Base-by-base conservation (phyloP, 1,140 invertebrate species). In the Macrocentrus cingulum region DNA sequence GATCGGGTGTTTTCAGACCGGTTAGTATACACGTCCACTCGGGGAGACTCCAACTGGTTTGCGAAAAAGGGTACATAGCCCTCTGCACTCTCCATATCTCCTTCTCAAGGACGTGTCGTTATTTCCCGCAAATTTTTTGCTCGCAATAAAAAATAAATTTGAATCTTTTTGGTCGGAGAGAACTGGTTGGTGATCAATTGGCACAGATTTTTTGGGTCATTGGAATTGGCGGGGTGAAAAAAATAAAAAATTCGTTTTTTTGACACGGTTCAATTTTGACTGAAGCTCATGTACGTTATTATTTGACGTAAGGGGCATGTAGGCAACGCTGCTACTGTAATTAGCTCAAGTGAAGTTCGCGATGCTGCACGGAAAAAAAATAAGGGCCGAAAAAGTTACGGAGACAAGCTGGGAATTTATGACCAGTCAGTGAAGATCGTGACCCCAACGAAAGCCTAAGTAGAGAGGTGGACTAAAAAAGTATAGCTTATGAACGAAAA, bases 201-300 rank as follows among this genome's bases (percentile, higher is more conserved):
- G n/a, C n/a, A n/a, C n/a, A n/a, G n/a, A n/a, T n/a, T n/a, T 32
- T 49, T 49, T 49, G 46, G 25, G 18, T 16, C 46, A 49, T 49
- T 49, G 34, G 18, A 49, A n/a, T n/a, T n/a, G n/a, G n/a, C n/a
- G n/a, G n/a, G n/a, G n/a, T n/a, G n/a, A n/a, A n/a, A n/a, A n/a
- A n/a, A n/a, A n/a, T n/a, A n/a, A n/a, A n/a, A n/a, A n/a, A n/a
- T n/a, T n/a, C n/a, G n/a, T n/a, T n/a, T n/a, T n/a, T n/a, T n/a
- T n/a, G n/a, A n/a, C n/a, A n/a, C n/a, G n/a, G n/a, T n/a, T n/a
- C n/a, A n/a, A n/a, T n/a, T n/a, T 61, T 51, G 60, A 57, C 60
- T 58, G 58, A 58, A 62, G 49, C 56, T 4, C 25, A 49, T 60
- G 60, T 61, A 61, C 60, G 51, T 62, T 58, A 62, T 62, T 62